Conservation (phyloP, 2,797 vertebrate genomes). For the Synanceia verrucosa region DNA sequence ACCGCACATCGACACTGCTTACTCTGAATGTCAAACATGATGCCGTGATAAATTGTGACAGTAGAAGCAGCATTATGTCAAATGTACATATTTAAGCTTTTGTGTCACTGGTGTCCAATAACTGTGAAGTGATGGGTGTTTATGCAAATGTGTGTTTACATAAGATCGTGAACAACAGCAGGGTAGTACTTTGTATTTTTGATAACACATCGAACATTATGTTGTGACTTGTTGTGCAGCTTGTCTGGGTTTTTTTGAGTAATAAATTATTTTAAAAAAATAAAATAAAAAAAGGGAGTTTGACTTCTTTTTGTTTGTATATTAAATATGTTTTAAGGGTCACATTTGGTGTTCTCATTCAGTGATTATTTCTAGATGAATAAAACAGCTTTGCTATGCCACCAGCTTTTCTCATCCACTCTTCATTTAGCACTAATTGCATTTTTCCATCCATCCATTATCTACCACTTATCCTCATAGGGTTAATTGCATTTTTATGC, state of each 20-base stretch:
- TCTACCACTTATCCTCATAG: too few relatives aligned
- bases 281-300: too few relatives aligned
- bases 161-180: constrained; percentile 12
- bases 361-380: constrained; percentile 4
- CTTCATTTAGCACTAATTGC: too few relatives aligned
- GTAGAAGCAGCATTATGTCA: background rate
- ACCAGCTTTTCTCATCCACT: background rate
- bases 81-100: background rate
- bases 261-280: constrained; percentile 16
- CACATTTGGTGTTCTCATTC: constrained; percentile 1
- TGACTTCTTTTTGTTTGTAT: background rate
- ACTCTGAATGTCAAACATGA: constrained; percentile 24
- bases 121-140: constrained; percentile 29
- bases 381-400: background rate
- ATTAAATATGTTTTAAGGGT: too few relatives aligned
- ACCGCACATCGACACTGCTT: background rate
- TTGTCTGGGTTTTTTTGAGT: background rate
- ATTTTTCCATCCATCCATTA: too few relatives aligned
- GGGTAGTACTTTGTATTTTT: background rate
- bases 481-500: background rate
- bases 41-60: background rate
- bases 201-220: background rate
- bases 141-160: constrained; percentile 13
- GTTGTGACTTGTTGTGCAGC: constrained; percentile 5
- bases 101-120: constrained; percentile 27